Percentiles rank a stretch among this genome's conserved stretches.
Evolutionary conservation across 2,797 vertebrate genomes (phyloP).

Genomic region (Chromobotia macracanthus): DNA sequence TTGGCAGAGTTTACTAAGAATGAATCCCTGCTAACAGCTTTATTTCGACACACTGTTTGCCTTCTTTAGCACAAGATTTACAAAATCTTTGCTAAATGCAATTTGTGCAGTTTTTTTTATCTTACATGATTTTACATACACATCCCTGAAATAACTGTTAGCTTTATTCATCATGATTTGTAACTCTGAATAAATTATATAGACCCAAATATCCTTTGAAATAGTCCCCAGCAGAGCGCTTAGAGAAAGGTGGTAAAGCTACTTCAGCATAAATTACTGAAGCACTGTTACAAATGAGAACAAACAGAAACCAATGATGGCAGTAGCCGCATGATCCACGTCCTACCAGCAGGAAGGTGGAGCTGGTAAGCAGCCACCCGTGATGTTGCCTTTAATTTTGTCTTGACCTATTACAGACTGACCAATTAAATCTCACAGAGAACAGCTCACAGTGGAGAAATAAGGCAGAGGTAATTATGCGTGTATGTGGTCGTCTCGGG

Average conservation of each 20-base stretch:
- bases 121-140: too few species aligned
- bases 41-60: too few species aligned
- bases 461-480: constrained; percentile 7
- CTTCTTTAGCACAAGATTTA: too few species aligned
- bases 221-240: background rate
- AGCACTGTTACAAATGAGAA: constrained; percentile 5
- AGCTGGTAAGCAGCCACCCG: constrained; percentile 40
- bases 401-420: constrained; percentile 39
- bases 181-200: background rate
- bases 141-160: too few species aligned
- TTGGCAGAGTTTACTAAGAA: too few species aligned
- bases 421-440: constrained; percentile 51
- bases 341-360: constrained; percentile 27
- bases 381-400: constrained; percentile 39
- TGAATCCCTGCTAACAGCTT: too few species aligned
- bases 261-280: constrained; percentile 14
- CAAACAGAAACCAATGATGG: constrained; percentile 36
- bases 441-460: constrained; percentile 8
- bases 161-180: background rate
- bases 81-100: too few species aligned
- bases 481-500: background rate
- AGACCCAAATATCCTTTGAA: background rate
- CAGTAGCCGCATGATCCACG: constrained; percentile 14
- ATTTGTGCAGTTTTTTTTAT: too few species aligned
- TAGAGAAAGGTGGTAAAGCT: constrained; percentile 3